Evolutionary conservation across 2,113 vertebrate genomes (phyloP), one percentile per base, ranked within the genome.

Genomic region (Myotis davidii): DNA sequence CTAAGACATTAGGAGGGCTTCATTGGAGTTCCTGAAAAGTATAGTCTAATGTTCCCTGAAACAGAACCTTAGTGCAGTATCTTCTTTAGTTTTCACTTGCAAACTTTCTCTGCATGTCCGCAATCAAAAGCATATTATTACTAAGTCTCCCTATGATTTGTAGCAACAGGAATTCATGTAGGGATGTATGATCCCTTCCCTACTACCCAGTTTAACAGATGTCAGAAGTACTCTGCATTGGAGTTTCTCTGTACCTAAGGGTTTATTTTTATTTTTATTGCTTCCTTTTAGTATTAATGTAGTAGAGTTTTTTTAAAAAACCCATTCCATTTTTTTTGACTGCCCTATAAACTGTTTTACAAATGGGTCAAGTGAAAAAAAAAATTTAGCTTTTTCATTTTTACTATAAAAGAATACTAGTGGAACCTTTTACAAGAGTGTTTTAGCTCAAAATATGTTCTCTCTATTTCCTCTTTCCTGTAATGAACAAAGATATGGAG

Each of bases 11-110:
- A 34, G 21, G 13, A 83, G 20, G 42, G n/a, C 10, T 72, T 83
- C 54, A 27, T 52, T 96, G 37, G 34, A 90, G 29, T 86, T 84
- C 93, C 25, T 91, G 82, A 74, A 8, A 92, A 69, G 39, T 23
- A n/a, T 27, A 37, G 2, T 39, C 29, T 61, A 32, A 50, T 73
- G 76, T 25, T 82, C 17, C 39, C 4, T 50, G 69, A 83, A 86
- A 87, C 21, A 12, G 29, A 73, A 50, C 82, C 50, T 94, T 77
- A 69, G 23, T 54, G 29, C 20, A 20, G 16, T 64, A 9, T 52
- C 9, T 56, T 83, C 34, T 65, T 25, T 39, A 50, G 54, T 81
- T 48, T 95, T 84, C 29, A 9, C 29, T 92, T 90, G 79, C 25
- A 78, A 12, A 50, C 4, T 70, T 89, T 79, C 76, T 77, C 32